These are phyloP conservation scores for Ophthalmolycus amberensis DNA, from an alignment of 2,113 vertebrate species.

Conservation along the genomic window DNA sequence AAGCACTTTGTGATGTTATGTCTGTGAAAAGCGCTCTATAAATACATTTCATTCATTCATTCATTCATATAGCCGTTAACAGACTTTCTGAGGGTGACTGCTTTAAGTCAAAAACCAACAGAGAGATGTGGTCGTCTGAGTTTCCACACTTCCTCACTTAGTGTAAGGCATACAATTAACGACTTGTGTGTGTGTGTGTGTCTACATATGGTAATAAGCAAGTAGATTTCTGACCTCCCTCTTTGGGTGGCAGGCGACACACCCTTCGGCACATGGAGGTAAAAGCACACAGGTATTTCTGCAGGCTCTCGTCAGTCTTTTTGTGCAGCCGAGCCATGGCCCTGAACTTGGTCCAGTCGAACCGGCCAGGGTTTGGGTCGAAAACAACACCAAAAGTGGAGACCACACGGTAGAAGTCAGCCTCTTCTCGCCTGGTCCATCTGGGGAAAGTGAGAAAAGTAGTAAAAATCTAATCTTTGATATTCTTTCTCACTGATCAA, in stretches of 20 bases:
- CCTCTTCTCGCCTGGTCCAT: slow-evolving; percentile 98
- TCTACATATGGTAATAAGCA: slow-evolving; percentile 6
- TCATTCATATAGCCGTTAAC: background rate
- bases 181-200: background rate
- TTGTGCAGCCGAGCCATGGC: slow-evolving; percentile 98
- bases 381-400: slow-evolving; percentile 99
- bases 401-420: slow-evolving; percentile 97
- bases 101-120: too few relatives aligned
- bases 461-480: background rate
- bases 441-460: slow-evolving; percentile 70
- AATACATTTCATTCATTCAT: too few relatives aligned
- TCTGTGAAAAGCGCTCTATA: too few relatives aligned
- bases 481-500: background rate
- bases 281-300: slow-evolving; percentile 96
- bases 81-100: background rate
- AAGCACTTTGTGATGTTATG: too few relatives aligned
- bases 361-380: slow-evolving; percentile 91
- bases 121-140: background rate
- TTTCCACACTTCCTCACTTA: background rate
- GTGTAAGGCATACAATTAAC: background rate
- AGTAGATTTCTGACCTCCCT: slow-evolving; percentile 84
- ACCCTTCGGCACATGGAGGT: slow-evolving; percentile 97
- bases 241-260: slow-evolving; percentile 94
- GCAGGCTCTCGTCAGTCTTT: slow-evolving; percentile 97
- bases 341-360: slow-evolving; percentile 99